Percentiles rank a stretch among this genome's conserved stretches.
Conservation (phyloP, 2,797 vertebrate species). For the Premnoplex brunnescens region DNA sequence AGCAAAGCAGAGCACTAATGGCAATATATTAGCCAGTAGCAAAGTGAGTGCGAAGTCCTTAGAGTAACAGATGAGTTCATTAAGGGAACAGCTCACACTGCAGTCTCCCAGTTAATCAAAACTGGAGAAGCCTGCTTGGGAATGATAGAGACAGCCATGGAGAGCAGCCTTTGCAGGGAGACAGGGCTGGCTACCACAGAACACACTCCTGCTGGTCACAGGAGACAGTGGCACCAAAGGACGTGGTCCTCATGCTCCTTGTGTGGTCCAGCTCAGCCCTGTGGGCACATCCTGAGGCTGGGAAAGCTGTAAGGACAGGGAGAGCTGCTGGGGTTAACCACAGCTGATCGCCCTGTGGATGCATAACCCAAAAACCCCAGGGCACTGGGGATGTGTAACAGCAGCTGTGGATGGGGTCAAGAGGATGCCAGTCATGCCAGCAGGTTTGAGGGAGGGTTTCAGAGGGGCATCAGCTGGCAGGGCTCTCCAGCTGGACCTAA, state of each 20-base stretch:
- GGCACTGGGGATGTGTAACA: not conserved
- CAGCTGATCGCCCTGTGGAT: not conserved
- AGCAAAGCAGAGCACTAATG: conserved; percentile 71
- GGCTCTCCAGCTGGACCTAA: not conserved
- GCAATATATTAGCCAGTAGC: conserved; percentile 70
- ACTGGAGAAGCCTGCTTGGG: not conserved
- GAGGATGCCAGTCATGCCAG: not conserved
- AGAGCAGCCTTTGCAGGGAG: not conserved
- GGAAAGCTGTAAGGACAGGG: not conserved
- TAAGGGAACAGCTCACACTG: conserved; percentile 54
- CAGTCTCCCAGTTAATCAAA: conserved; percentile 67
- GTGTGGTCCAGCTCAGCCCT: not conserved
- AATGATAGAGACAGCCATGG: not conserved
- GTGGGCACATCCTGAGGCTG: not conserved
- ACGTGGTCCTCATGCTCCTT: fast-evolving
- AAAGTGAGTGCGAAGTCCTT: conserved; percentile 33
- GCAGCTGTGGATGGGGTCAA: not conserved
- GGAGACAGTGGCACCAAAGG: not conserved
- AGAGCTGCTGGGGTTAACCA: not conserved
- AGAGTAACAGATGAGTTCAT: conserved; percentile 69
- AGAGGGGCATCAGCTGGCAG: not conserved
- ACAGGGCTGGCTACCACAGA: not conserved
- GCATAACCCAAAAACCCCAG: not conserved
- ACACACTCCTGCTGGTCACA: not conserved
- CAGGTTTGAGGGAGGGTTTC: not conserved